Percentiles rank a stretch among this genome's conserved stretches.
Conservation (phyloP, 2,113 vertebrate genomes). For the Vimba vimba region DNA sequence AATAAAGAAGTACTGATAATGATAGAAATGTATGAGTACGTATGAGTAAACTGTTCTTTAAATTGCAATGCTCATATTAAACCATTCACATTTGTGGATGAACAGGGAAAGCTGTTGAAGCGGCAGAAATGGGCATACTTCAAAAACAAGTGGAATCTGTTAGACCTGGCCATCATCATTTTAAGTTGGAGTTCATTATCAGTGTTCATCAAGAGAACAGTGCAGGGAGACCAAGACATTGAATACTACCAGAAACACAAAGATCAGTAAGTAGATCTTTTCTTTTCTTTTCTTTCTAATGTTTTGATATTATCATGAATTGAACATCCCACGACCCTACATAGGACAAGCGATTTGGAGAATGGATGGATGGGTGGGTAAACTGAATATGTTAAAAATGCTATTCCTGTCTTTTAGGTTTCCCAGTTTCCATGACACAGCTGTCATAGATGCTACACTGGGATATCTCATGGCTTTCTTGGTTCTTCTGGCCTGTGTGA, state of each 20-base stretch:
- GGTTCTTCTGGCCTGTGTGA: constrained; percentile 90
- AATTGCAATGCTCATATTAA: not conserved
- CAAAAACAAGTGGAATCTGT: constrained; percentile 54
- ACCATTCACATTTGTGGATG: not conserved
- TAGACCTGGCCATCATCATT: constrained; percentile 55
- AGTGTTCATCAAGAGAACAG: constrained; percentile 50
- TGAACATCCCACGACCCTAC: not conserved
- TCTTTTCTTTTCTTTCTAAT: not conserved
- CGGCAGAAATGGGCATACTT: constrained; percentile 49
- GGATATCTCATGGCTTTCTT: constrained; percentile 94
- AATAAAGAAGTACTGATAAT: no score
- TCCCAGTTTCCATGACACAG: constrained; percentile 89
- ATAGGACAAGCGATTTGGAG: not conserved
- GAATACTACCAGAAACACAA: constrained; percentile 52
- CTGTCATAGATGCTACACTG: constrained; percentile 83
- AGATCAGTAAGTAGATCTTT: constrained; percentile 43
- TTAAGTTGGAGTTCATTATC: constrained; percentile 55
- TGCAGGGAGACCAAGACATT: constrained; percentile 47
- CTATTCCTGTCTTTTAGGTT: constrained; percentile 70
- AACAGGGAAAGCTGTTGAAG: constrained; percentile 49
- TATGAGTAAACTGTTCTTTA: not conserved
- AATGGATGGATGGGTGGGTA: not conserved
- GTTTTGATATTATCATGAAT: not conserved
- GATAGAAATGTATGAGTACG: not conserved
- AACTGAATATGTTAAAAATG: not conserved